These are phyloP conservation scores for Sinosuthora webbiana DNA, from an alignment of 2,113 vertebrate genomes.

Conservation along the genomic window DNA sequence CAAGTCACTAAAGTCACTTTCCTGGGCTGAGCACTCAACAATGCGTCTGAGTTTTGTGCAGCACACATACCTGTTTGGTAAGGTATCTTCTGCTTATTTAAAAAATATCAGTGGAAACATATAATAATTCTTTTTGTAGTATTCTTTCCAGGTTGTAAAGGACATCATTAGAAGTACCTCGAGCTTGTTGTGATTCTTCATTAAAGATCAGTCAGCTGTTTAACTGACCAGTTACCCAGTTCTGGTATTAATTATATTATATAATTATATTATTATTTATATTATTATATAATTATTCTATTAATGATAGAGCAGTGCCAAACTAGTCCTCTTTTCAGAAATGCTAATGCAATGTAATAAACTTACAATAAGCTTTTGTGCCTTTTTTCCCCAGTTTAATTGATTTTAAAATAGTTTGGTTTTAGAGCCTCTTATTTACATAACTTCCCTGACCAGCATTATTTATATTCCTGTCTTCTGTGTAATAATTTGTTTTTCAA, in stretches of 20 bases:
- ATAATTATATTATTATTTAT: too few relatives aligned
- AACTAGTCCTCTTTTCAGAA: background rate
- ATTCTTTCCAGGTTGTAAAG: background rate
- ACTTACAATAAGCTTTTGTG: background rate
- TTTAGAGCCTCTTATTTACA: background rate
- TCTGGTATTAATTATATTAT: too few relatives aligned
- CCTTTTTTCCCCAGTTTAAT: background rate
- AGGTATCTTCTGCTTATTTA: background rate
- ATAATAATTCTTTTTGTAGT: background rate
- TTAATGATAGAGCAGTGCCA: background rate
- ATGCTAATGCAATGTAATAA: background rate
- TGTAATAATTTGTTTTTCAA: background rate
- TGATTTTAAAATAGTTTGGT: background rate
- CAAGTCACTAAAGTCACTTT: background rate
- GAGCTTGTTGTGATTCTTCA: background rate
- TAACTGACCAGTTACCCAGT: background rate
- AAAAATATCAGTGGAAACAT: background rate
- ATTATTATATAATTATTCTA: too few relatives aligned
- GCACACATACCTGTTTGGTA: background rate
- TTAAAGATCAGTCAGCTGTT: background rate
- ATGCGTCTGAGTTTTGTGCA: background rate
- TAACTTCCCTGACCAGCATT: background rate
- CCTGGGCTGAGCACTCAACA: background rate
- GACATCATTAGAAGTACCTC: background rate
- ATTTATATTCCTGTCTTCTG: background rate